Base-by-base conservation (phyloP, 2,888 invertebrate species). In the Aporophyla nigra region DNA sequence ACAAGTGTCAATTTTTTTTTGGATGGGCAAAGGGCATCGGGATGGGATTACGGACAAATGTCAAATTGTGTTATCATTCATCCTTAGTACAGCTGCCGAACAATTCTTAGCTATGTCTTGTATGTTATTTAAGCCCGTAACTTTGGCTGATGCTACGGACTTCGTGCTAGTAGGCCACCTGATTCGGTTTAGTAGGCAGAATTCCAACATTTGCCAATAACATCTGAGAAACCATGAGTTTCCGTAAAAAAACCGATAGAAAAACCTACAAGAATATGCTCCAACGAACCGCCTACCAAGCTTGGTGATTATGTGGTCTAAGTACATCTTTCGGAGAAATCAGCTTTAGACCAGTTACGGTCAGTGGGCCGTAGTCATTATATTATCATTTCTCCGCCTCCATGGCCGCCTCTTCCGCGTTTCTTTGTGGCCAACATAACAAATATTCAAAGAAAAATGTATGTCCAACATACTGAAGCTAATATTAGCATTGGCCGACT, bases 351-450 rank as follows among this genome's bases (percentile, higher is more conserved):
- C 46, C n/a, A 53, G 46, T 61, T 40, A 59, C 33, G 24, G 10
- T 27, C 49, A 74, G 5, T 12, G 5, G 27, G 24, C 49, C 16
- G 24, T 46, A 46, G 56, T 58, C 61, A 70, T 66, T 66, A n/a
- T 14, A 59, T 46, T 61, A 70, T 10, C 12, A 66, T 72, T 21
- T 33, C 24, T 51, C 83, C 76, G 65, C 68, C 75, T 21, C 65
- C 61, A 7, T 49, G 10, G 40, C 21, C 78, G 83, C 78, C 86
- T 75, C 86, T 83, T 86, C 83, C 71, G 72, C 72, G 2, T 66
- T 86, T 74, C 58, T 61, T 24, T 53, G 62, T 61, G 85, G 58
- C 54, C 62, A 73, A 66, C 40, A 54, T 56, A 49, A 49, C 53
- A 53, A 74, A 83, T 58, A 24, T 83, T 74, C 71, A 49, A 53